These are phyloP conservation scores for Diogma glabrata DNA, from an alignment of 2,888 invertebrate species.

Conservation along the genomic window DNA sequence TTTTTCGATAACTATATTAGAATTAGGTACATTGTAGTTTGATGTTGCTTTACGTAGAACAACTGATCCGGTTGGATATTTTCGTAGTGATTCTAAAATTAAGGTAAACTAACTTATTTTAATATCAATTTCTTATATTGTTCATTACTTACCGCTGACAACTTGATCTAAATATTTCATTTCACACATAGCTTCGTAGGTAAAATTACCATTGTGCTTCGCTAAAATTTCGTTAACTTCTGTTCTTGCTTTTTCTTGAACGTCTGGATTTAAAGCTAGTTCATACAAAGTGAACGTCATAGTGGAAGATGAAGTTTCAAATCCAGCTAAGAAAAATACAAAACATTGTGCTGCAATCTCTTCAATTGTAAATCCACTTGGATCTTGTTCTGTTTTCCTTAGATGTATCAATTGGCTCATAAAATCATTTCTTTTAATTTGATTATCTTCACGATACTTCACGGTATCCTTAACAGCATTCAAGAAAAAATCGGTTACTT, in stretches of 20 bases:
- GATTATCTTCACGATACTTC: constrained; percentile 29
- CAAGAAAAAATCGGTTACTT: constrained; percentile 29
- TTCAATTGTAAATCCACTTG: constrained; percentile 4
- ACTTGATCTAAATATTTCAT: no score
- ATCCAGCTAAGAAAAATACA: constrained; percentile 38
- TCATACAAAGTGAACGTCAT: constrained; percentile 32
- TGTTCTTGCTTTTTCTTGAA: constrained; percentile 31
- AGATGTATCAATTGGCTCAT: constrained; percentile 42
- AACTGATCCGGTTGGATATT: constrained; percentile 41
- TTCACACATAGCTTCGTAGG: no score
- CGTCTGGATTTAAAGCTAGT: constrained; percentile 31
- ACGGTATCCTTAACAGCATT: constrained; percentile 32
- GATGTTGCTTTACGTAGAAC: constrained; percentile 41
- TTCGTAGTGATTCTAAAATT: constrained; percentile 41
- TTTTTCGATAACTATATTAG: constrained; percentile 39
- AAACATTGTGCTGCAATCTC: constrained; percentile 35
- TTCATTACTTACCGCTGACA: no score
- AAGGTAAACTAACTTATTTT: no score
- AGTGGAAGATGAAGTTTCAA: constrained; percentile 37
- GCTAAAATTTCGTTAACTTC: constrained; percentile 29
- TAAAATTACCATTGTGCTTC: no score
- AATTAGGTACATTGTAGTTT: constrained; percentile 39
- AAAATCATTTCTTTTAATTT: constrained; percentile 37
- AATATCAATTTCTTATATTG: no score
- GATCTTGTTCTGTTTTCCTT: constrained; percentile 32